These are phyloP conservation scores for Aelia acuminata DNA, from an alignment of 2,888 invertebrate genomes.

Conservation along the genomic window DNA sequence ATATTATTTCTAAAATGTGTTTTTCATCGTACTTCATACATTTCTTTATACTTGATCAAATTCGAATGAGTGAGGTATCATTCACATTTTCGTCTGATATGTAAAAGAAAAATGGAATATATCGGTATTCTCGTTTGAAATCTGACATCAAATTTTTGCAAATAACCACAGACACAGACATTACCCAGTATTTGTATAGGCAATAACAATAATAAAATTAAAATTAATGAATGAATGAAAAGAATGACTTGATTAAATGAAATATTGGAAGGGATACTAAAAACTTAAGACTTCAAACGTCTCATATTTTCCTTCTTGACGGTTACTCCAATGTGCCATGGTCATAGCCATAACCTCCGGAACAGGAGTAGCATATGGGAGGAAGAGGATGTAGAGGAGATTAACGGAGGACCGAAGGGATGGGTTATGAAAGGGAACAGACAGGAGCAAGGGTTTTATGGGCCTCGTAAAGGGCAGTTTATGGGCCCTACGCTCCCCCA, in stretches of 20 bases:
- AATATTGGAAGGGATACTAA: background rate
- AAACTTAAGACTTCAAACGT: background rate
- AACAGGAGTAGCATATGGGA: background rate
- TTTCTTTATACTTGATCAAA: too few species aligned
- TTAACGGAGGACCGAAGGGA: constrained; percentile 42
- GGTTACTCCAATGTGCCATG: background rate
- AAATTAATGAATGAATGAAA: background rate
- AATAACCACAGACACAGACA: too few species aligned
- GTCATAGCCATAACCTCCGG: background rate
- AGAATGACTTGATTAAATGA: background rate
- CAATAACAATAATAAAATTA: too few species aligned
- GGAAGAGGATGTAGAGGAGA: constrained; percentile 28
- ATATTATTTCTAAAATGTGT: too few species aligned
- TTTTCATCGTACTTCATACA: too few species aligned
- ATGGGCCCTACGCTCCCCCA: constrained; percentile 43
- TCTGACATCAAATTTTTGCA: too few species aligned
- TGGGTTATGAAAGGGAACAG: constrained; percentile 49
- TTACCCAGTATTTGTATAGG: too few species aligned
- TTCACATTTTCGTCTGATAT: too few species aligned
- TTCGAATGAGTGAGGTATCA: too few species aligned
- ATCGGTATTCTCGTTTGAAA: too few species aligned
- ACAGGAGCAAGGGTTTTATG: constrained; percentile 55
- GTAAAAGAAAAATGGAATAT: too few species aligned
- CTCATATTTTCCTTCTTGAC: background rate
- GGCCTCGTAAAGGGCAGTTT: constrained; percentile 55